Conservation (phyloP, 2,888 invertebrate genomes). For the Ochropleura leucogaster region DNA sequence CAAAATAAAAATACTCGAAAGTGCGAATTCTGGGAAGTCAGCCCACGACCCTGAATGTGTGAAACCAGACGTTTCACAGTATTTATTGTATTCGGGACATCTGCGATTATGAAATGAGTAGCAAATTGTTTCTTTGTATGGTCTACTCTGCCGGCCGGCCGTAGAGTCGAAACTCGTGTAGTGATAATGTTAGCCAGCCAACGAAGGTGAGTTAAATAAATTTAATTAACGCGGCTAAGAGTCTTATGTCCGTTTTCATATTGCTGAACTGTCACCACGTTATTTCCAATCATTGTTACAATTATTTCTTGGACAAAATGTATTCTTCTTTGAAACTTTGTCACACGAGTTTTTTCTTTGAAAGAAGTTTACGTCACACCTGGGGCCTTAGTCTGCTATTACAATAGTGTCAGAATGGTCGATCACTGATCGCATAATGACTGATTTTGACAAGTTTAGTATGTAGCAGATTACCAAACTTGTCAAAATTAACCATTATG, state of each 20-base stretch:
- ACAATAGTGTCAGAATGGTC: no score
- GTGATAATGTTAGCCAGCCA: background rate
- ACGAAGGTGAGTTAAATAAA: background rate
- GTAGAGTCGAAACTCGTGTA: background rate
- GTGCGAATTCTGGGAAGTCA: constrained; percentile 32
- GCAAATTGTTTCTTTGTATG: constrained; percentile 10
- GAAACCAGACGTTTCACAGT: background rate
- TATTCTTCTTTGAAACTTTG: constrained; percentile 19
- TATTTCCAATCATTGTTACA: constrained; percentile 3
- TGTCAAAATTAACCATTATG: no score
- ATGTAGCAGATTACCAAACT: no score
- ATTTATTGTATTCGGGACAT: constrained; percentile 10
- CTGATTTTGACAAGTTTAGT: no score
- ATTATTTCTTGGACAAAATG: constrained; percentile 17
- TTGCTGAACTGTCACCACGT: background rate
- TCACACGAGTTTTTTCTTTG: constrained; percentile 21
- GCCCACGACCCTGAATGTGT: constrained; percentile 25
- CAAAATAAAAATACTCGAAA: constrained; percentile 22
- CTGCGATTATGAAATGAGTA: constrained; percentile 9
- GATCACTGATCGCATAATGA: no score
- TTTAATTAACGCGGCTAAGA: background rate
- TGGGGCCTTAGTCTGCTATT: no score
- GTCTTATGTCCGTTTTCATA: background rate
- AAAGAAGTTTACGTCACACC: constrained; percentile 47
- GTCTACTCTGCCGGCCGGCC: background rate